Evolutionary conservation across 2,888 invertebrate genomes (phyloP).

Genomic region (Dynastes grantii): DNA sequence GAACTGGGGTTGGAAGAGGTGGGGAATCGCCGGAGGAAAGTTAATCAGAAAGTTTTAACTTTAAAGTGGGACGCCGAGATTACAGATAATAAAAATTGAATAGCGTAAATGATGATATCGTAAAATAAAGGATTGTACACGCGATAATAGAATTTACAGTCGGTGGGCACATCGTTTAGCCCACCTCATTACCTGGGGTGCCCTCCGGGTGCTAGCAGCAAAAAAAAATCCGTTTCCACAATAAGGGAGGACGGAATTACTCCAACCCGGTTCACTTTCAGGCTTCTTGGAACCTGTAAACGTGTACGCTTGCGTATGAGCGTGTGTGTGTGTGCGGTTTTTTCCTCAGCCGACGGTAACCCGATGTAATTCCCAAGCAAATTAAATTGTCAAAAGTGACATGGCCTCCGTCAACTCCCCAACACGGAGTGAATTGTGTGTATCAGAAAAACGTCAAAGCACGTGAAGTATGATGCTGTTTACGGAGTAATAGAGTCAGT

Average conservation of each 20-base stretch:
- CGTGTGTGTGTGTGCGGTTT: neutral
- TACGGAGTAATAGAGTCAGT: no score
- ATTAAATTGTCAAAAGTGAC: slow-evolving; percentile 39
- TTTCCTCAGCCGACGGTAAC: neutral
- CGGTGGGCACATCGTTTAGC: slow-evolving; percentile 41
- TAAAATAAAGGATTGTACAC: slow-evolving; percentile 47
- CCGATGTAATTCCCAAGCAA: slow-evolving; percentile 34
- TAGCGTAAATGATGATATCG: slow-evolving; percentile 49
- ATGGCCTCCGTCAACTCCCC: neutral
- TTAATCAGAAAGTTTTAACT: slow-evolving; percentile 49
- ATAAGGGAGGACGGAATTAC: neutral
- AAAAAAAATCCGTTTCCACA: neutral
- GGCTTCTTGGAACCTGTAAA: no score
- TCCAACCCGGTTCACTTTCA: neutral
- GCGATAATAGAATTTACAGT: slow-evolving; percentile 48
- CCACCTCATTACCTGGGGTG: slow-evolving; percentile 24
- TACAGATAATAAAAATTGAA: slow-evolving; percentile 49
- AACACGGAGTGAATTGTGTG: no score
- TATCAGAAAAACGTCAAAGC: no score
- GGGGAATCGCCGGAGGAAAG: slow-evolving; percentile 4
- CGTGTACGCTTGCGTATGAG: no score
- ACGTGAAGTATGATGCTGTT: no score
- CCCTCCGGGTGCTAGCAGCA: neutral
- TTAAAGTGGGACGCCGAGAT: slow-evolving; percentile 42
- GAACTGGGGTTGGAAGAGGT: no score